Evolutionary conservation across 2,888 invertebrate species (phyloP).

Genomic region (Linyphia triangularis): DNA sequence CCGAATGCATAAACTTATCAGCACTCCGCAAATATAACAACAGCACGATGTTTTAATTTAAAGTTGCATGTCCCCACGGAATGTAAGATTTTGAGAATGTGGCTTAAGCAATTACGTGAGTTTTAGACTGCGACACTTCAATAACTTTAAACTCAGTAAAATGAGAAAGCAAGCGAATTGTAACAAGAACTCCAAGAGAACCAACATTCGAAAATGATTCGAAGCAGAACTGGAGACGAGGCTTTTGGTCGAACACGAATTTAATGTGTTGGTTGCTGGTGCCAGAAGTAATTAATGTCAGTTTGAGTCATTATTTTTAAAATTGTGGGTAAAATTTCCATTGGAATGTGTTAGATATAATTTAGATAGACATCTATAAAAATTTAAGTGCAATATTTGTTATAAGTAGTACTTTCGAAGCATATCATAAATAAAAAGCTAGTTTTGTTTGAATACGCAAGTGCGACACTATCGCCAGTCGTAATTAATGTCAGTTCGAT

Average conservation of each 20-base stretch:
- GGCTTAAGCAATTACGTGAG: slow-evolving; percentile 30
- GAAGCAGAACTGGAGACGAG: not conserved
- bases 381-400: too few species aligned
- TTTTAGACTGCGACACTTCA: not conserved
- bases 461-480: too few species aligned
- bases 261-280: too few species aligned
- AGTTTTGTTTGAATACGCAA: too few species aligned
- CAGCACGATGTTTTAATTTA: slow-evolving; percentile 49
- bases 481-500: too few species aligned
- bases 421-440: too few species aligned
- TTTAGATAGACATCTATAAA: too few species aligned
- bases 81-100: not conserved
- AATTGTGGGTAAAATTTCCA: too few species aligned
- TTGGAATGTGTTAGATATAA: too few species aligned
- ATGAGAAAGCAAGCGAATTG: not conserved
- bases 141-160: not conserved
- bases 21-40: slow-evolving; percentile 2
- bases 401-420: too few species aligned
- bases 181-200: not conserved
- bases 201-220: not conserved
- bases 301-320: too few species aligned
- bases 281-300: not conserved
- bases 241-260: not conserved
- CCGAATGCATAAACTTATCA: slow-evolving; percentile 28
- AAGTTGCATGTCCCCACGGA: not conserved